Evolutionary conservation across 2,797 vertebrate genomes (phyloP).

Genomic region (Streptopelia turtur): DNA sequence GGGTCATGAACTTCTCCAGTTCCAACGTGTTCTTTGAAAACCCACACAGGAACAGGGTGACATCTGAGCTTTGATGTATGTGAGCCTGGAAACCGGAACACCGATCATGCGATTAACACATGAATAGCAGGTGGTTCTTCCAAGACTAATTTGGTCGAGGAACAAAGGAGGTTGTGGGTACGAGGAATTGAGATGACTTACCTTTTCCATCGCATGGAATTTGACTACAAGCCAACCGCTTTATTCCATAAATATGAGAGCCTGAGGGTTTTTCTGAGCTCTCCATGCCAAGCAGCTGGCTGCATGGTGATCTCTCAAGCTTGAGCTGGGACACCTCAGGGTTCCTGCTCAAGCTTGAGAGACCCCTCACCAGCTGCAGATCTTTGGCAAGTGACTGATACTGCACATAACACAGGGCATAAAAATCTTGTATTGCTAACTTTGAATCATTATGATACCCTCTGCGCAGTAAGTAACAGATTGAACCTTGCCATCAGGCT

Average conservation of each 20-base stretch:
- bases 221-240: background rate
- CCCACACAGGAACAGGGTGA: background rate
- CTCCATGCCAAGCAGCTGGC: background rate
- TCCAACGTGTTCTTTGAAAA: slow-evolving; percentile 6
- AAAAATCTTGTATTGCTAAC: background rate
- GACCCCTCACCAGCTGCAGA: background rate
- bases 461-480: background rate
- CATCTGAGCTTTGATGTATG: slow-evolving; percentile 17
- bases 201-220: background rate
- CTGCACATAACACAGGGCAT: rapidly evolving
- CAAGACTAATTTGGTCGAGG: background rate
- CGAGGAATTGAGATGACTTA: background rate
- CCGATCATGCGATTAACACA: slow-evolving; percentile 26
- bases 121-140: slow-evolving; percentile 43
- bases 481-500: background rate
- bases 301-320: background rate
- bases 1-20: background rate
- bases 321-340: background rate
- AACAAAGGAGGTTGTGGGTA: slow-evolving; percentile 42
- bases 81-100: background rate
- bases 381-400: background rate
- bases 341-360: background rate
- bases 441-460: background rate
- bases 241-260: background rate
- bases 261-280: background rate